phyloP scores from a whole-genome alignment of 1,140 invertebrate species.

The Magallana gigas region DNA sequence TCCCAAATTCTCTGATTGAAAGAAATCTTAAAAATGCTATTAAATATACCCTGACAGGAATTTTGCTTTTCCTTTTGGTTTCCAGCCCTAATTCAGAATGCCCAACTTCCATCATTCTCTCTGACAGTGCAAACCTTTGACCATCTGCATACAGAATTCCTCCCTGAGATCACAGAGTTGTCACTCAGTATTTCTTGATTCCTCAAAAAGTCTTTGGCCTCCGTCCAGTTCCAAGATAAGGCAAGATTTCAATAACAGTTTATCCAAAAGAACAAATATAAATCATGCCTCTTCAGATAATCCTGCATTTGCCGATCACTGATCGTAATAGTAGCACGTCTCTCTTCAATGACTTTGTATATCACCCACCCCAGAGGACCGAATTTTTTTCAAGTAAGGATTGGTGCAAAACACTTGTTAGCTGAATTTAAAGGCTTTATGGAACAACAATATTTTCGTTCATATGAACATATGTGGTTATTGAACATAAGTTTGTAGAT shows the following conservation, averaged over 20 bases:
- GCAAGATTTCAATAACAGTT: constrained; percentile 5
- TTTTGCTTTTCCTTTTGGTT: constrained; percentile 38
- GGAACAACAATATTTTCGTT: constrained; percentile 24
- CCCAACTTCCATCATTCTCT: neutral
- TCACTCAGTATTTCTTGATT: neutral
- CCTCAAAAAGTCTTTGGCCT: constrained; percentile 21
- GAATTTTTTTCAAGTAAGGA: neutral
- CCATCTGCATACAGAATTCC: neutral
- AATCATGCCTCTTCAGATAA: constrained; percentile 13
- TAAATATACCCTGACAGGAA: constrained; percentile 44
- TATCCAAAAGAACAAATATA: constrained; percentile 32
- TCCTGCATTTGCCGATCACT: constrained; percentile 4
- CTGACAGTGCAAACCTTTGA: neutral
- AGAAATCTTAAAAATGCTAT: neutral
- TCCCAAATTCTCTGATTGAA: too few relatives aligned
- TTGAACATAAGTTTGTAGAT: constrained; percentile 17
- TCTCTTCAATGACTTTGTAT: constrained; percentile 28
- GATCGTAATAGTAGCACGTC: neutral
- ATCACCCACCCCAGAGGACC: neutral
- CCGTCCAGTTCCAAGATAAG: constrained; percentile 26
- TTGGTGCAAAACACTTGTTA: constrained; percentile 22
- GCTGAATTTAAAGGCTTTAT: constrained; percentile 25
- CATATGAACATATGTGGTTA: constrained; percentile 20
- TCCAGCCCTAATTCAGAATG: neutral
- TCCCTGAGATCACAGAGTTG: neutral